Conservation (phyloP, 2,888 invertebrate genomes). For the Sicus ferrugineus region DNA sequence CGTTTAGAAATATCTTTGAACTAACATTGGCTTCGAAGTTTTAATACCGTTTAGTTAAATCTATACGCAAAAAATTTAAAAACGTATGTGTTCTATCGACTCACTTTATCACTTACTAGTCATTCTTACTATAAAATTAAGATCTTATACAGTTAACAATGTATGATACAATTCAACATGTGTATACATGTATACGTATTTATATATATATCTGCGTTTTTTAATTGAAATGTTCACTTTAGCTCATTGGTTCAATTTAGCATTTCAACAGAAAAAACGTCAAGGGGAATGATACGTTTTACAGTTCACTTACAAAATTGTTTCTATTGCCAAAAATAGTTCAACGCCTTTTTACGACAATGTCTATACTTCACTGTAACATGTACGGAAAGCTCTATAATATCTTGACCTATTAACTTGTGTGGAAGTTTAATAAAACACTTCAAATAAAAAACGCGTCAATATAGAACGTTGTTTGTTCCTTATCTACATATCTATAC, state of each 20-base stretch:
- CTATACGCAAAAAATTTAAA: conserved; percentile 14
- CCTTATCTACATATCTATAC: conserved; percentile 30
- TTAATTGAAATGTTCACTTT: no score
- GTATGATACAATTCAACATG: background rate
- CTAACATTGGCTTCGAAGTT: conserved; percentile 17
- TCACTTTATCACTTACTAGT: conserved; percentile 39
- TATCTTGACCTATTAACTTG: conserved; percentile 15
- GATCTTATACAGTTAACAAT: background rate
- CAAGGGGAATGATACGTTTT: no score
- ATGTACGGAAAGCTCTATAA: background rate
- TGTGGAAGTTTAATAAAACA: conserved; percentile 1
- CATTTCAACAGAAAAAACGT: no score
- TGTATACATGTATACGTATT: background rate
- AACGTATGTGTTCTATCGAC: conserved; percentile 24
- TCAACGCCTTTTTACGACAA: no score
- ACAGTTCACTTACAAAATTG: no score
- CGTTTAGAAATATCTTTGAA: conserved; percentile 3
- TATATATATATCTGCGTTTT: no score
- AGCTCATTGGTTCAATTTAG: no score
- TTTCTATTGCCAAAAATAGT: no score
- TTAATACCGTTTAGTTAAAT: conserved; percentile 13
- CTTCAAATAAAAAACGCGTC: conserved; percentile 7
- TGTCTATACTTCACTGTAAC: background rate
- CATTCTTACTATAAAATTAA: conserved; percentile 3
- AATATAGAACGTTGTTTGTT: conserved; percentile 16